Percentiles rank a stretch among this genome's conserved stretches.
Evolutionary conservation across 2,797 vertebrate species (phyloP).

Genomic region (Tympanoctomys barrerae): DNA sequence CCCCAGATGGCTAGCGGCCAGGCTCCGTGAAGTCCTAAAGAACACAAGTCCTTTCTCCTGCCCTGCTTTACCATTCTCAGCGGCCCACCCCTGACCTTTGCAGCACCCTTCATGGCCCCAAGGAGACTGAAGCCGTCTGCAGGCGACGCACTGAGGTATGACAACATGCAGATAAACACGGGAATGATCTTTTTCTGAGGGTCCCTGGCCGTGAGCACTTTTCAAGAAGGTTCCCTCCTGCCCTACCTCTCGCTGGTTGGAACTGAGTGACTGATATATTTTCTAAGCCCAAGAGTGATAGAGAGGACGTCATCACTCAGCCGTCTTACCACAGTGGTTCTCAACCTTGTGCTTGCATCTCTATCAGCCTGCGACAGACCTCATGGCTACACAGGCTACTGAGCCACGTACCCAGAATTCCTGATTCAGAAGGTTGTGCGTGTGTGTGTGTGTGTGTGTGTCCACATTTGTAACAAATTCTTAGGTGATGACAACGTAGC

Average conservation of each 20-base stretch:
- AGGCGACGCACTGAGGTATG: background rate
- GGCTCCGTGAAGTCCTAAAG: background rate
- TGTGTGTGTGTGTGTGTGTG: too few relatives aligned
- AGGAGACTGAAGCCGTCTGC: background rate
- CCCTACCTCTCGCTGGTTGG: background rate
- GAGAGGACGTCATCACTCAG: constrained; percentile 11
- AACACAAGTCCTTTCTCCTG: background rate
- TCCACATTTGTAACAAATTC: constrained; percentile 11
- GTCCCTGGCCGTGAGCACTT: background rate
- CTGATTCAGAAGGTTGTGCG: background rate
- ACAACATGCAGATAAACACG: background rate
- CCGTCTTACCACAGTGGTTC: background rate
- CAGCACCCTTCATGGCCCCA: background rate
- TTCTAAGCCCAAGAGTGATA: background rate
- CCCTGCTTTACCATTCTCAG: background rate
- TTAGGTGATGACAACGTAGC: background rate
- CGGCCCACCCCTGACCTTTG: background rate
- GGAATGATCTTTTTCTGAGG: background rate
- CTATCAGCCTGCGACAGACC: background rate
- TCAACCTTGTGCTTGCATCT: background rate
- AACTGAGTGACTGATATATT: background rate
- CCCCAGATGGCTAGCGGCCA: background rate
- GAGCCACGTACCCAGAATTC: background rate
- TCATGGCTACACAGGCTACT: constrained; percentile 5
- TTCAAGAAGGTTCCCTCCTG: background rate